Evolutionary conservation across 23 tunicate species (phyloP).

Genomic region (Ciona savignyi): DNA sequence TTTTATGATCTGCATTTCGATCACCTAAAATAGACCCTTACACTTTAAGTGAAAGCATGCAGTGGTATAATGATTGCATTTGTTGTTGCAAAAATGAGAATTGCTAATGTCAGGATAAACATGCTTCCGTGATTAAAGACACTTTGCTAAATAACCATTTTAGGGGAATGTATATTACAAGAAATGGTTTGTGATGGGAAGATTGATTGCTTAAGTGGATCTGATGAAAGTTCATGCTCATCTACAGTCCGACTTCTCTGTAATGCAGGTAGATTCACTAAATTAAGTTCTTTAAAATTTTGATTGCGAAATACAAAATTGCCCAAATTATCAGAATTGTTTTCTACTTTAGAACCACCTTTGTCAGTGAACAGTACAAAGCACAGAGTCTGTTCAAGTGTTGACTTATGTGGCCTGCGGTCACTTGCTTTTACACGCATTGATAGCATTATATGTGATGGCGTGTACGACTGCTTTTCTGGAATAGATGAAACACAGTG

Average conservation of each 20-base stretch:
- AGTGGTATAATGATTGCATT: too few relatives aligned
- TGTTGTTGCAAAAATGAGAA: too few relatives aligned
- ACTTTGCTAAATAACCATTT: too few relatives aligned
- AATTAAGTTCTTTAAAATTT: too few relatives aligned
- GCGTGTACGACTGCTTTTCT: slow-evolving; percentile 74
- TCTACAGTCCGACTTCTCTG: slow-evolving; percentile 18
- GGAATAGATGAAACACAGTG: slow-evolving; percentile 75
- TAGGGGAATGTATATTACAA: slow-evolving; percentile 39
- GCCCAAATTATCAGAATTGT: too few relatives aligned
- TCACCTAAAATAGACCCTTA: too few relatives aligned
- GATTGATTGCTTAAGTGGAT: slow-evolving; percentile 41
- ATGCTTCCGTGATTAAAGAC: too few relatives aligned
- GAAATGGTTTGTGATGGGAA: slow-evolving; percentile 63
- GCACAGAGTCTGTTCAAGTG: slow-evolving; percentile 27
- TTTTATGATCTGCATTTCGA: too few relatives aligned
- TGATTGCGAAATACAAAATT: too few relatives aligned
- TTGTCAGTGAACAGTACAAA: slow-evolving; percentile 19
- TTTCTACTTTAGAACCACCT: background rate
- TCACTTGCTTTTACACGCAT: slow-evolving; percentile 13
- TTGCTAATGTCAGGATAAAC: too few relatives aligned
- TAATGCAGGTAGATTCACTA: slow-evolving; percentile 29
- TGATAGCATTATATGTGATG: slow-evolving; percentile 55
- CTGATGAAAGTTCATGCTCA: slow-evolving; percentile 45
- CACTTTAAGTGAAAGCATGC: too few relatives aligned
- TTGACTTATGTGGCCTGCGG: slow-evolving; percentile 32